Base-by-base conservation (phyloP, 1,140 invertebrate species). In the Trinorchestia longiramus region DNA sequence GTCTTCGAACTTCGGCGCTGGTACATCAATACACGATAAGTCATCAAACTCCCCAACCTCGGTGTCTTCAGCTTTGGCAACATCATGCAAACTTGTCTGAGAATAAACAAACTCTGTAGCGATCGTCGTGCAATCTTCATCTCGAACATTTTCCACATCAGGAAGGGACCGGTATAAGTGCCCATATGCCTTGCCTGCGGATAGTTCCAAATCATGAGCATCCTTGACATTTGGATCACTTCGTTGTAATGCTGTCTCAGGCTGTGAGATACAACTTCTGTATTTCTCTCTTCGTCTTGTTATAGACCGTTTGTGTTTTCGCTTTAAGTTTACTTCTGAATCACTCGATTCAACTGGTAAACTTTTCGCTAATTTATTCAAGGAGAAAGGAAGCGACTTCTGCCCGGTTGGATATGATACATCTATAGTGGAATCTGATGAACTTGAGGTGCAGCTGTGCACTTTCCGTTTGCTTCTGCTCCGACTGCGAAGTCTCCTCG, bases 81-180 rank as follows among this genome's bases (percentile, higher is more conserved):
- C 43, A 43, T 94, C 92, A 19, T 45, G 44, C 44, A 94, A n/a
- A 94, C 92, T 94, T 11, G 92, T 45, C 40, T 94, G 92, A n/a
- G 92, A 94, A 47, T 94, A 94, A 94, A 94, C 44, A 94, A 94
- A 94, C 41, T 94, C 92, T 45, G 92, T 94, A 8, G 92, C 92
- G 44, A 94, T 94, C 44, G 92, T 94, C 8, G 92, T 94, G 44
- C 92, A 94, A 47, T 94, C 92, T 6, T 94, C 92, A 40, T 94
- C 92, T 8, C 92, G 92, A 45, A 94, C 92, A 40, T 42, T 94
- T 11, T 94, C 92, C 36, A 94, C 92, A n/a, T 94, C 92, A 47
- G 92, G 92, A 11, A 94, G 43, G 40, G 92, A 94, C 40, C 92
- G 43, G 43, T 45, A 94, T 40, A 94, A n/a, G 44, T 94, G 92